These are phyloP conservation scores for Callinectes sapidus DNA, from an alignment of 2,888 invertebrate genomes.

Conservation along the genomic window DNA sequence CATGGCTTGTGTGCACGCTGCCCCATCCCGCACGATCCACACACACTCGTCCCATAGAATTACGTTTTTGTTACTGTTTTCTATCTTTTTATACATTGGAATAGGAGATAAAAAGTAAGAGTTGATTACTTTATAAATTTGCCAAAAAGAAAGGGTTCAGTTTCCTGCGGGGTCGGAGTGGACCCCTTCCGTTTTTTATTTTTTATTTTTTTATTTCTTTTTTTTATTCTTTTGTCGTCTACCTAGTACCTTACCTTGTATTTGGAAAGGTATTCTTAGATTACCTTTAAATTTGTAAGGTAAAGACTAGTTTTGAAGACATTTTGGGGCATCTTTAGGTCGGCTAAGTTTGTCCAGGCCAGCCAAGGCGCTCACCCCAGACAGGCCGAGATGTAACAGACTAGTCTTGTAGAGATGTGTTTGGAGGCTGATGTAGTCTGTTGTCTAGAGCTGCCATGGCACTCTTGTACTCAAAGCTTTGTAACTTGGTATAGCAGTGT, in stretches of 20 bases:
- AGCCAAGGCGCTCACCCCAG: constrained; percentile 14
- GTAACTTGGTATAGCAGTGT: constrained; percentile 16
- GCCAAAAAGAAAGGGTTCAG: constrained; percentile 53
- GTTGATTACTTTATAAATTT: constrained; percentile 65
- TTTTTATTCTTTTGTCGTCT: constrained; percentile 46
- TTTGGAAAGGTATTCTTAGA: constrained; percentile 49
- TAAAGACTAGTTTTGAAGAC: constrained; percentile 52
- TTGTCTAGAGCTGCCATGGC: background rate
- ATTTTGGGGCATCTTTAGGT: constrained; percentile 51
- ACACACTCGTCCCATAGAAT: constrained; percentile 50
- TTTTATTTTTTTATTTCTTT: constrained; percentile 28
- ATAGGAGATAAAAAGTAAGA: constrained; percentile 67
- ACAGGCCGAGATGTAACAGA: constrained; percentile 50
- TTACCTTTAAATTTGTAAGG: constrained; percentile 62
- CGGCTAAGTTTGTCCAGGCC: constrained; percentile 2
- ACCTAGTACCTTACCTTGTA: constrained; percentile 61
- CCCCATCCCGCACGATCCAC: constrained; percentile 56
- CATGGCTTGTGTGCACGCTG: constrained; percentile 55
- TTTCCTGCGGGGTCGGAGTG: constrained; percentile 53
- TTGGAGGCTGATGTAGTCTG: background rate
- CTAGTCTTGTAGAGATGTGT: background rate
- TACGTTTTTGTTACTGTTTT: constrained; percentile 70
- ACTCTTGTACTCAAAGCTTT: background rate
- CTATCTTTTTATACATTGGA: constrained; percentile 71
- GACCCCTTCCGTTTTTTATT: background rate